Evolutionary conservation across 2,888 invertebrate genomes (phyloP), one percentile per base, ranked within the genome.

Genomic region (Nymphalis polychloros): DNA sequence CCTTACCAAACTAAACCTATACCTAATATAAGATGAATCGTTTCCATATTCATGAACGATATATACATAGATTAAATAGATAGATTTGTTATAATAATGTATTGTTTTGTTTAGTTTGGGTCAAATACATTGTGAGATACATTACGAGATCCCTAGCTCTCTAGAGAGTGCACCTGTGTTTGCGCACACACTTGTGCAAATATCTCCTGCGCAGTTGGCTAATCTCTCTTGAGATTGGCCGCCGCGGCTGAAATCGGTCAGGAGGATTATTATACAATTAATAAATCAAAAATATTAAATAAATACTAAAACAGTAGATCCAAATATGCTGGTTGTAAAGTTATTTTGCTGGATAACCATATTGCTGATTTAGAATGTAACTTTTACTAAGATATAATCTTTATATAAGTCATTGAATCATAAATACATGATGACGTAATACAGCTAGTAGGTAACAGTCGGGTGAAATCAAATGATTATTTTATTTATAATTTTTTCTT

Each of bases 301-400:
- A 16, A 55, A n/a, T 27, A 27, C 7, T 53, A 13, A 27, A 53
- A 55, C n/a, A 31, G n/a, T 8, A 55, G 53, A 41, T 10, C 8
- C 16, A 31, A 55, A 13, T 50, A 55, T 13, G 23, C 16, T 23
- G 27, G 31, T 31, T 17, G 23, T 55, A 31, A n/a, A 55, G 8
- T 31, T 16, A 55, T 31, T 66, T 52, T 66, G 53, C 53, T 66
- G 53, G 60, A 20, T 17, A 31, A n/a, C 60, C 65, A 66, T 66
- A 55, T 31, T 41, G 13, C 13, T 41, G 41, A 41, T 41, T 41
- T 41, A 3, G 41, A 31, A 53, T 20, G 20, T 23, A 53, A 55
- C 53, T 31, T 55, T 55, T 55, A 31, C 27, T 27, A 53, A 8
- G 8, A 55, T 55, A 55, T 17, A 55, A 55, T 55, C 53, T 55